Evolutionary conservation across 2,113 vertebrate species (phyloP), one percentile per base, ranked within the genome.

Genomic region (Halcyon malimbica): DNA sequence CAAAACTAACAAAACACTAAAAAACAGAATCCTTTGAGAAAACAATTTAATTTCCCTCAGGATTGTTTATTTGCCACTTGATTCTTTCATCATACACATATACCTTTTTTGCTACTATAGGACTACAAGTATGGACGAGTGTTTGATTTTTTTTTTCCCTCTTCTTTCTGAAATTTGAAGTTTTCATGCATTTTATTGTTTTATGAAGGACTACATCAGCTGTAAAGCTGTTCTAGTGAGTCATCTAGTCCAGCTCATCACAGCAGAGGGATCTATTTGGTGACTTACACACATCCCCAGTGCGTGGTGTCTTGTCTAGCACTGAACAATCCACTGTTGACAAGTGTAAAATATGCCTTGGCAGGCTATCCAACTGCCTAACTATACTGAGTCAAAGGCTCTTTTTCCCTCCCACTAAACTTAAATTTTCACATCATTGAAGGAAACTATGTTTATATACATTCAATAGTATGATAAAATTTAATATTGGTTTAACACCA

Each of bases 271-370:
- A 89, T 65, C 59, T 87, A 91, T 95, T 81, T 91, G 20, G 26
- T 82, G 89, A 20, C 53, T 96, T 77, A 46, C 59, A 82, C 68
- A 73, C 65, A 81, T 78, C 20, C 31, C 53, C 4, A 2, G 35
- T 50, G 74, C 17, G 10, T 87, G 74, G 26, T 65, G 74, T 89
- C 93, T 95, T 0, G 51, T 92, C 93, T 95, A 94, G 86, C 93
- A 88, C 94, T 86, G 48, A 95, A 56, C 26, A 89, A 94, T 48
- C 28, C 64, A 73, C 33, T n/a, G 35, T 17, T 76, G 94, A 95
- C 94, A 96, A 51, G 53, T 37, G 54, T 93, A 86, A 71, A 96
- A 96, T 74, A 91, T 28, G 71, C 28, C n/a, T 96, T 92, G 90
- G 78, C 95, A 94, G 56, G 6, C 51, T 91, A 50, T 88, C 19